Percentiles rank a stretch among this genome's conserved stretches.
Conservation (phyloP, 2,888 invertebrate species). For the Steinernema carpocapsae region DNA sequence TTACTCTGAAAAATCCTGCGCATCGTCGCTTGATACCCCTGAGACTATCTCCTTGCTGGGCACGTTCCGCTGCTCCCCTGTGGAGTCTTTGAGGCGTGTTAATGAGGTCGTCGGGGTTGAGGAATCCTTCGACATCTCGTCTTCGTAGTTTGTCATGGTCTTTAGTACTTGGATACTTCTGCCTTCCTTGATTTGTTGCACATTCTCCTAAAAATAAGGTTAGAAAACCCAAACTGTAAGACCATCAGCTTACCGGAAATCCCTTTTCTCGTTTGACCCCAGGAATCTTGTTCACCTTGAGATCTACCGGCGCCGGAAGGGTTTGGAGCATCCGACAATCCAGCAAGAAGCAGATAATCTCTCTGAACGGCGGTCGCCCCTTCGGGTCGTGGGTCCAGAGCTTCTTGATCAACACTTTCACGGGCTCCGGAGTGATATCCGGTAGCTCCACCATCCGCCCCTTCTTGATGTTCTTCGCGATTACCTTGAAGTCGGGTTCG, state of each 20-base stretch:
- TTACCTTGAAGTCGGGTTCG: conserved; percentile 38
- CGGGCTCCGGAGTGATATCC: conserved; percentile 30
- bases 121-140: conserved; percentile 19
- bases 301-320: background rate
- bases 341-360: conserved; percentile 37
- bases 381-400: conserved; percentile 37
- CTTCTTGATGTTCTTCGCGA: conserved; percentile 47
- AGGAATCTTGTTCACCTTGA: conserved; percentile 14
- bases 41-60: background rate
- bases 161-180: background rate
- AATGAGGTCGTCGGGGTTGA: background rate
- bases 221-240: too few relatives aligned
- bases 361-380: conserved; percentile 36
- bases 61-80: background rate
- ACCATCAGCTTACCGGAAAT: too few relatives aligned
- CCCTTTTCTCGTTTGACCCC: conserved; percentile 14
- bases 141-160: conserved; percentile 3
- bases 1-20: background rate
- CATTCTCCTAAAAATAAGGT: too few relatives aligned
- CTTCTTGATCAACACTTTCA: conserved; percentile 35
- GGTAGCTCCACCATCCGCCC: conserved; percentile 53
- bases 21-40: background rate
- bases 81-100: background rate
- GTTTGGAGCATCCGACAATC: conserved; percentile 14
- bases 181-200: conserved; percentile 23